Evolutionary conservation across 2,113 vertebrate genomes (phyloP).

Genomic region (Heliornis fulica): DNA sequence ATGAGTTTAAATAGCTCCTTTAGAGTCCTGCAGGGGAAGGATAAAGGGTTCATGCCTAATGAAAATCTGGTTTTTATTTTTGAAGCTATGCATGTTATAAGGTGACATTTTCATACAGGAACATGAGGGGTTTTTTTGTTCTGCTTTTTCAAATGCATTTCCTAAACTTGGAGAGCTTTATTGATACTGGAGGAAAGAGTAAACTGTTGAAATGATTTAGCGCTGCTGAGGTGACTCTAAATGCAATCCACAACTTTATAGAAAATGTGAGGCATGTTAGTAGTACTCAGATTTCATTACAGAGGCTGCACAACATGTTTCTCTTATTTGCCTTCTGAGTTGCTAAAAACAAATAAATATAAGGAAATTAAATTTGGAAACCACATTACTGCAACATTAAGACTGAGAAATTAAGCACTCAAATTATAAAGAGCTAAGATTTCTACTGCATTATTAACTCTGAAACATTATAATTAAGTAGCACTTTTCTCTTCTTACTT

Average conservation of each 20-base stretch:
- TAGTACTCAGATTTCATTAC: conserved; percentile 24
- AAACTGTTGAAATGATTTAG: conserved; percentile 42
- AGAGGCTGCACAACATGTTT: conserved; percentile 22
- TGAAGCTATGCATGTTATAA: conserved; percentile 8
- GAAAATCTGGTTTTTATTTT: conserved; percentile 47
- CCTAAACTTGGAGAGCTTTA: conserved; percentile 26
- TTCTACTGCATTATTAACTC: conserved; percentile 29
- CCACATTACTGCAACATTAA: neutral
- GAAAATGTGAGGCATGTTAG: neutral
- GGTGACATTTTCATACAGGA: conserved; percentile 38
- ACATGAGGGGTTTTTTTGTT: neutral
- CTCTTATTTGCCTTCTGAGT: conserved; percentile 13
- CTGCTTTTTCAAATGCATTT: neutral
- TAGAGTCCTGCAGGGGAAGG: neutral
- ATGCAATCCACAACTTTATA: neutral
- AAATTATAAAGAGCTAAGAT: conserved; percentile 8
- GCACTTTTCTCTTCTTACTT: neutral
- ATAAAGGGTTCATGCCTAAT: conserved; percentile 17
- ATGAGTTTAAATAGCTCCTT: conserved; percentile 17
- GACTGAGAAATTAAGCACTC: conserved; percentile 15
- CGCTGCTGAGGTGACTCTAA: neutral
- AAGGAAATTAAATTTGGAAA: conserved; percentile 51
- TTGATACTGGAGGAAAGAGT: neutral
- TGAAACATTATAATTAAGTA: neutral
- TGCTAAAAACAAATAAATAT: conserved; percentile 49